A percentile compares a stretch with the other conserved stretches of the same genome.
These are phyloP conservation scores for Coracias cyanogaster DNA, from an alignment of 2,797 vertebrate species.

Conservation along the genomic window DNA sequence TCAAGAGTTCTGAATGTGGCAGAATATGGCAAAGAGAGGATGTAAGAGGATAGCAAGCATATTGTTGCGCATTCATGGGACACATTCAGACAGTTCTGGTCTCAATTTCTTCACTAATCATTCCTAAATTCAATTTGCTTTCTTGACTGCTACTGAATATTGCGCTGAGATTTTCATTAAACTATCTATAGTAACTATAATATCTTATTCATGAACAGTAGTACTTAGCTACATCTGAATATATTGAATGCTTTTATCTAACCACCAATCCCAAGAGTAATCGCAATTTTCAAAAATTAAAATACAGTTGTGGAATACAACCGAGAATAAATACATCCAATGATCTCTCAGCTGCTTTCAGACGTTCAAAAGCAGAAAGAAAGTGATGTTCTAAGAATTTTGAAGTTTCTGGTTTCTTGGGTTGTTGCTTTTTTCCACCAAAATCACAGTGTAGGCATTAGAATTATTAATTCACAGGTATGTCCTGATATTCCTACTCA, in stretches of 20 bases:
- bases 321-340: neutral
- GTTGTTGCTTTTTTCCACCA: neutral
- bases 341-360: neutral
- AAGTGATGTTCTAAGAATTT: neutral
- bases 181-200: neutral
- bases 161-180: conserved; percentile 36
- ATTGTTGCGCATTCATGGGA: neutral
- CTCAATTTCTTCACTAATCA: conserved; percentile 10
- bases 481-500: neutral
- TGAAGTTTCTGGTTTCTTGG: neutral
- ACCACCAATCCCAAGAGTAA: neutral
- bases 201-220: neutral
- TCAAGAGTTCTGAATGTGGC: neutral
- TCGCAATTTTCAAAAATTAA: neutral
- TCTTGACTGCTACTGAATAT: neutral
- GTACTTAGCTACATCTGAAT: neutral
- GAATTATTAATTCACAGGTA: neutral
- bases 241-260: neutral
- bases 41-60: neutral
- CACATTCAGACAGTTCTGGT: neutral
- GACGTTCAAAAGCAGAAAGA: neutral
- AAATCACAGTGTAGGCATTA: neutral
- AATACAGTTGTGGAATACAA: neutral
- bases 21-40: neutral
- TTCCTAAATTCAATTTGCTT: conserved; percentile 32